phyloP scores from a whole-genome alignment of 1,140 invertebrate species.

The Zaprionus africanus region DNA sequence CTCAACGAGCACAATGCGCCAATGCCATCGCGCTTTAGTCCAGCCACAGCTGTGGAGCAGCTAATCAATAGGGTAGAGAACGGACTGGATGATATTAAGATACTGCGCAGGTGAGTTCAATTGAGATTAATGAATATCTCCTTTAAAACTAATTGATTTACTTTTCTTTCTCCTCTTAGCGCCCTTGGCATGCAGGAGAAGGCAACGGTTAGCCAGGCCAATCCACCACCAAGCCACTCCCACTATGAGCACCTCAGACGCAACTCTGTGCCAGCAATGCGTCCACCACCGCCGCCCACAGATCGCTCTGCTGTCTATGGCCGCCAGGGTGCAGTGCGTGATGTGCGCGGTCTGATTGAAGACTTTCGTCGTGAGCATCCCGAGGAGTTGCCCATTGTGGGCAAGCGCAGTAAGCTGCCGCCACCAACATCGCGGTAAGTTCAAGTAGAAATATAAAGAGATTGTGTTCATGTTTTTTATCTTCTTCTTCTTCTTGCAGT shows the following conservation, averaged over 20 bases:
- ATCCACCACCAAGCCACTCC: background rate
- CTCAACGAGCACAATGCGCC: constrained; percentile 31
- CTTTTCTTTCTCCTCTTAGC: constrained; percentile 3
- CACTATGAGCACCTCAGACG: constrained; percentile 34
- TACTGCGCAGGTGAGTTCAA: constrained; percentile 43
- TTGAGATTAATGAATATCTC: background rate
- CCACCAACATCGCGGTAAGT: constrained; percentile 32
- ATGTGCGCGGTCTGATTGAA: constrained; percentile 15
- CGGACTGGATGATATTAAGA: constrained; percentile 32
- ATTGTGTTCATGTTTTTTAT: background rate
- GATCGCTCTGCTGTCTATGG: constrained; percentile 13
- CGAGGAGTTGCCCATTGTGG: constrained; percentile 21
- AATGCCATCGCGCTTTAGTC: constrained; percentile 1
- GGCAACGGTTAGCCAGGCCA: background rate
- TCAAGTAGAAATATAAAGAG: background rate
- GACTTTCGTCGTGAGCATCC: constrained; percentile 15
- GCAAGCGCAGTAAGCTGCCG: constrained; percentile 38
- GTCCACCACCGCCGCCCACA: constrained; percentile 8
- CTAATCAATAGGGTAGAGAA: constrained; percentile 41
- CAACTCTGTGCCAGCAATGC: constrained; percentile 30
- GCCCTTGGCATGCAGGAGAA: constrained; percentile 32
- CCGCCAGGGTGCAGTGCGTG: constrained; percentile 12
- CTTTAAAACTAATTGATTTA: background rate
- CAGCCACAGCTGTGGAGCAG: constrained; percentile 33
- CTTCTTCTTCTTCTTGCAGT: constrained; percentile 13